Conservation (phyloP, 2,797 vertebrate genomes). For the Muraenolepis orangiensis region DNA sequence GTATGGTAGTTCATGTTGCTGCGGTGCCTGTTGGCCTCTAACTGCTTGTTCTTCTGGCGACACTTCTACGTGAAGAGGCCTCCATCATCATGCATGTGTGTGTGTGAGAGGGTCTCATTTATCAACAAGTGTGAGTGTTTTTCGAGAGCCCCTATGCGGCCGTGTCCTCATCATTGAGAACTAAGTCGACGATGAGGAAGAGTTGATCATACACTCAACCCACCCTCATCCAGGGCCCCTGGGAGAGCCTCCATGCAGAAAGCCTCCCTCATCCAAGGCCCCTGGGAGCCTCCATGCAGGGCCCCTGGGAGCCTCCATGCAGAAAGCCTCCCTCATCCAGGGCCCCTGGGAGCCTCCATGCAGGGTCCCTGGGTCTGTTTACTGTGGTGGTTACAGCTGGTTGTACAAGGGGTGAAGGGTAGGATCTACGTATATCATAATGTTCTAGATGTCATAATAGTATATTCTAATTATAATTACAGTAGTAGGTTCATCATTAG, state of each 20-base stretch:
- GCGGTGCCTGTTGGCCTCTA: slow-evolving; percentile 59
- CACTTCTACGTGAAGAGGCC: slow-evolving; percentile 37
- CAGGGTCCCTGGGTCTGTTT: no score
- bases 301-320: no score
- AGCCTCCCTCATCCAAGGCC: no score
- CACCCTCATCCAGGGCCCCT: slow-evolving; percentile 14
- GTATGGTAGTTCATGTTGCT: slow-evolving; percentile 21
- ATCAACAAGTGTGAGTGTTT: slow-evolving; percentile 5
- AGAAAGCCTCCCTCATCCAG: no score
- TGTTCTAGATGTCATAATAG: no score
- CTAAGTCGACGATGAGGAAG: slow-evolving; percentile 30
- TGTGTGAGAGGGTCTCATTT: not conserved
- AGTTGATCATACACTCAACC: slow-evolving; percentile 63
- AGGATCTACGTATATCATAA: no score
- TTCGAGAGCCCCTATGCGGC: not conserved
- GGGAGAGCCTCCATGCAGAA: slow-evolving; percentile 31
- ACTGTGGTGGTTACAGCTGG: no score
- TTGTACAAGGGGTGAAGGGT: no score
- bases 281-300: slow-evolving; percentile 2
- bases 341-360: no score
- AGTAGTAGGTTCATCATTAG: no score
- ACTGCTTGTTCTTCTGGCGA: slow-evolving; percentile 42
- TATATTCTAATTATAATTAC: no score
- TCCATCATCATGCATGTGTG: not conserved
- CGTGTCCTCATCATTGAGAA: slow-evolving; percentile 25